Base-by-base conservation (phyloP, 2,113 vertebrate genomes). In the Mobula hypostoma region DNA sequence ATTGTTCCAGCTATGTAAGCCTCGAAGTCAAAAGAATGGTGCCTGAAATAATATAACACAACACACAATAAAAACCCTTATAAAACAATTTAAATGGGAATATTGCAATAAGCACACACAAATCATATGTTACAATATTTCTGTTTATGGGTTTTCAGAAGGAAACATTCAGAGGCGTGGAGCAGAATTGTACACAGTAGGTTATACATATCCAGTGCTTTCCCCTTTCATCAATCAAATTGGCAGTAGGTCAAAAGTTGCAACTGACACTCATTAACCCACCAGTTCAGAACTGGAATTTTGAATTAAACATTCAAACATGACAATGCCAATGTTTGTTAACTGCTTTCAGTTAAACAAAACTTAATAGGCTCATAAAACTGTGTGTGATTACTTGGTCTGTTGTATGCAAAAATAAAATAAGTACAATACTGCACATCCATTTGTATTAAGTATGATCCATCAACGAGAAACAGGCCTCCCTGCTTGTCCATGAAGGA, bases 181-280 rank as follows among this genome's bases (percentile, higher is more conserved):
- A 24, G 7, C 70, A 40, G 91, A 74, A 74, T 15, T 11, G 19
- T 32, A 92, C 29, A 72, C 66, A 72, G 70, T 74, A 5, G 36
- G 21, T 40, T 74, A 56, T 40, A 56, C 68, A 72, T 11, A 92
- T 74, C 66, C 90, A 74, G 90, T 48, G 8, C 72, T 48, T 29
- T 5, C 70, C 66, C 9, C 70, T 93, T 72, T 74, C 19, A 93
- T 74, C 68, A 66, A 91, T 91, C 88, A 93, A 74, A 93, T 56
- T 93, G 68, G 91, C 91, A 93, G 32, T 27, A 93, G 90, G 90
- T 93, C 66, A 93, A 72, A 93, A 74, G 32, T 93, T 93, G 68
- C 90, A 93, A 74, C 27, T 72, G 91, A 93, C 68, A 2, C 91
- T 93, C 70, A 76, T 72, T 93, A 93, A 56, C 68, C 32, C 68